Evolutionary conservation across 2,888 invertebrate genomes (phyloP).

Genomic region (Amblyjoppa proteus): DNA sequence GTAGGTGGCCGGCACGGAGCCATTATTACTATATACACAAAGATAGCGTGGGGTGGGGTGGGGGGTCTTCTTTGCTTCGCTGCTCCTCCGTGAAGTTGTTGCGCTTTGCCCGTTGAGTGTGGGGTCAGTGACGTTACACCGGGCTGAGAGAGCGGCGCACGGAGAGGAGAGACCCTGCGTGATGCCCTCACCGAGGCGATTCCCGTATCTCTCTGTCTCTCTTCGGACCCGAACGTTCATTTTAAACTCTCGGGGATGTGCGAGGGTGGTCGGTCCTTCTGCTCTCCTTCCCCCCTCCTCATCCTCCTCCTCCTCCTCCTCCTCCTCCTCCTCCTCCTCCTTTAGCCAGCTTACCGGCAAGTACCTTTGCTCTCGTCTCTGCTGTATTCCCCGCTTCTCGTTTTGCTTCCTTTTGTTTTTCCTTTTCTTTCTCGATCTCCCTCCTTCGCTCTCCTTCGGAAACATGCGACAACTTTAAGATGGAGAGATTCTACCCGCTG

Average conservation of each 20-base stretch:
- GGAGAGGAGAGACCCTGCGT: conserved; percentile 48
- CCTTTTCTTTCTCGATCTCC: conserved; percentile 4
- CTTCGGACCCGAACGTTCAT: conserved; percentile 33
- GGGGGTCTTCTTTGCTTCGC: conserved; percentile 39
- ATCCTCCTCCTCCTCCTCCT: conserved; percentile 36
- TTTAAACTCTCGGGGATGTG: conserved; percentile 47
- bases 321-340: conserved; percentile 47
- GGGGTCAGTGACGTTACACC: conserved; percentile 71
- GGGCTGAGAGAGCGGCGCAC: conserved; percentile 46
- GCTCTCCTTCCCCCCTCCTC: conserved; percentile 47
- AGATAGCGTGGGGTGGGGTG: not conserved
- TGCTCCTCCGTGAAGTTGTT: conserved; percentile 45
- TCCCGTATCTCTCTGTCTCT: conserved; percentile 33
- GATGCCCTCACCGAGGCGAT: conserved; percentile 59
- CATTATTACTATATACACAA: conserved; percentile 60
- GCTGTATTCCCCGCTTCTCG: not conserved
- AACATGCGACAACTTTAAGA: conserved; percentile 26
- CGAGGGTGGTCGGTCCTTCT: conserved; percentile 66
- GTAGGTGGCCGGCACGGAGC: conserved; percentile 59
- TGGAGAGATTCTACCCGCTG: conserved; percentile 11
- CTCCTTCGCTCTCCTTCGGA: conserved; percentile 24
- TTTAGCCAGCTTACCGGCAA: conserved; percentile 49
- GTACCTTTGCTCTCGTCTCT: conserved; percentile 44
- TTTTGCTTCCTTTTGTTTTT: not conserved
- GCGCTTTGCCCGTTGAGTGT: conserved; percentile 64